These are phyloP conservation scores for Gortyna flavago DNA, from an alignment of 2,888 invertebrate genomes.

Conservation along the genomic window DNA sequence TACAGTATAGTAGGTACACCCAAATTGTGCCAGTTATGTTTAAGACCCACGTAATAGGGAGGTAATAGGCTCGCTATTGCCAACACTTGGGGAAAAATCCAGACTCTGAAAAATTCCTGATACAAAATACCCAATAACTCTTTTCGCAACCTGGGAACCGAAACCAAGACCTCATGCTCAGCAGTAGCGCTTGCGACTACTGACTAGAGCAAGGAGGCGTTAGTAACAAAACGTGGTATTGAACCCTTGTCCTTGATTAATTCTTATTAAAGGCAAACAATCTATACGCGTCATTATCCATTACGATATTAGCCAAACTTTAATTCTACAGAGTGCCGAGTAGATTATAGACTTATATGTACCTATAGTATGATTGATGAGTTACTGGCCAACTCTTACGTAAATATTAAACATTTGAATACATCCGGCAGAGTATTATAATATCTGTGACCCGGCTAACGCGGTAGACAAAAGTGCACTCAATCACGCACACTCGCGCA, in stretches of 20 bases:
- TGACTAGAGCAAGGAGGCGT: neutral
- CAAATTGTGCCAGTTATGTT: neutral
- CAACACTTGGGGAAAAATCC: neutral
- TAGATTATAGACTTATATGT: neutral
- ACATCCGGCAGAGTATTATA: too few species aligned
- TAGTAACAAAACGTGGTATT: neutral
- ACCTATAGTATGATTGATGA: constrained; percentile 28
- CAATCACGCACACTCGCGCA: too few species aligned
- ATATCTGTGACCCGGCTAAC: too few species aligned
- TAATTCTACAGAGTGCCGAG: constrained; percentile 2
- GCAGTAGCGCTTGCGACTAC: neutral
- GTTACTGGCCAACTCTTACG: constrained; percentile 5
- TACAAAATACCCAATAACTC: neutral
- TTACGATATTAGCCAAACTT: constrained; percentile 16
- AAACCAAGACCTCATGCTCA: neutral
- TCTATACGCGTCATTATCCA: constrained; percentile 7
- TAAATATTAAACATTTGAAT: too few species aligned
- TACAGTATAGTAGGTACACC: too few species aligned
- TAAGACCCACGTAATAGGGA: neutral
- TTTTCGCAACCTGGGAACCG: neutral
- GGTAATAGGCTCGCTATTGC: neutral
- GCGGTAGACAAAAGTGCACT: too few species aligned
- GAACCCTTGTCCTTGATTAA: too few species aligned
- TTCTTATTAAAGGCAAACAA: neutral
- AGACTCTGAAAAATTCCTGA: neutral